These are phyloP conservation scores for Champsocephalus esox DNA, from an alignment of 2,797 vertebrate species.

Conservation along the genomic window DNA sequence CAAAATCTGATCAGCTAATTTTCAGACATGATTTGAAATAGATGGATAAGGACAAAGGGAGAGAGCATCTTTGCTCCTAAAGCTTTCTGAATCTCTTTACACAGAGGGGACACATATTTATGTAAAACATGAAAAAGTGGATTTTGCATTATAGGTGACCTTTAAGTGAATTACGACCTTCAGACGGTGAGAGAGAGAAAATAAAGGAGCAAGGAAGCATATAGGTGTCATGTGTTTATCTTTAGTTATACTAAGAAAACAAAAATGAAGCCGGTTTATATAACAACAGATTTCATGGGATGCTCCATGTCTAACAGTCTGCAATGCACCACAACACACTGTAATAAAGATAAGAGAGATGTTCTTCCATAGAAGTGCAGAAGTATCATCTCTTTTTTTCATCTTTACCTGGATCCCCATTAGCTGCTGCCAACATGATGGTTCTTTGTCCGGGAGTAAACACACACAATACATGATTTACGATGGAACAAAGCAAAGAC, in stretches of 20 bases:
- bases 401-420: constrained; percentile 52
- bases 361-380: constrained; percentile 6
- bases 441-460: constrained; percentile 16
- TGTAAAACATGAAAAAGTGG: too few species aligned
- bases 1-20: too few species aligned
- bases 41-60: too few species aligned
- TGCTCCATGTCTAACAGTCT: constrained; percentile 25
- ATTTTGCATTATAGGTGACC: too few species aligned
- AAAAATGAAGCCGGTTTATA: constrained; percentile 36
- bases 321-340: constrained; percentile 5
- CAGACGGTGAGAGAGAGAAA: background rate
- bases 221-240: constrained; percentile 17
- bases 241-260: constrained; percentile 37
- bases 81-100: too few species aligned
- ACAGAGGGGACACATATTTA: too few species aligned
- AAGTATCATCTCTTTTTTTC: constrained; percentile 23
- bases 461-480: constrained; percentile 20
- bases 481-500: background rate
- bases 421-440: constrained; percentile 35
- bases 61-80: too few species aligned
- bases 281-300: constrained; percentile 47
- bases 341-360: constrained; percentile 39
- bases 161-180: constrained; percentile 14
- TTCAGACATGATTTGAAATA: too few species aligned
- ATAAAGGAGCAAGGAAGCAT: background rate